Base-by-base conservation (phyloP, 2,888 invertebrate species). In the Ligdia adustata region DNA sequence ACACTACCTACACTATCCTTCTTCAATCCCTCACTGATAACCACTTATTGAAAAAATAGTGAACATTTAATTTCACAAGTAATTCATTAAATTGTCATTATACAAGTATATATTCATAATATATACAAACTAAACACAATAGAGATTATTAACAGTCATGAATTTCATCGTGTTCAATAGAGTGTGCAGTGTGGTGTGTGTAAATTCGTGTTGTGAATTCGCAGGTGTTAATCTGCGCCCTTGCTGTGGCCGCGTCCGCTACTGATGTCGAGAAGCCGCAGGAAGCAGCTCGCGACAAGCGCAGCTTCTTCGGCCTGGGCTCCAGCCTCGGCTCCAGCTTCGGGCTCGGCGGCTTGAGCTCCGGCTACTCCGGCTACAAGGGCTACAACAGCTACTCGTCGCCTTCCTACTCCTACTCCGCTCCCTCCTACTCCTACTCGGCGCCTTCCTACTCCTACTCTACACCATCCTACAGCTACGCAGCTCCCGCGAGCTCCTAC, bases 221-320 rank as follows among this genome's bases (percentile, higher is more conserved):
- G 0, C 53, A 73, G 73, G 42, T 64, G 3, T 32, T 63, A 12
- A 29, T 70, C 32, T 65, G 66, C 45, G 64, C 59, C 40, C 38
- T 68, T 38, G 57, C 62, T 35, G 69, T 65, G 22, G 39, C 62
- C n/a, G 68, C 58, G 6, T 44, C 60, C 12, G 62, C 60, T 6
- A n/a, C n/a, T n/a, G n/a, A n/a, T 26, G 42, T 2, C 20, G 27
- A 48, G 7, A 41, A 13, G 22, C 20, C 31, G n/a, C 29, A 41
- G 3, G 22, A 44, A 35, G 7, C 32, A 9, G 52, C 52, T 2
- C 78, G 77, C 2, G 62, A 60, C 20, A 80, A 79, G 64, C 75
- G 80, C 32, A 73, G 72, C 42, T 64, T 65, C 51, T 55, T 69
- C 42, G 67, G 64, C 11, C 60, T 59, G 9, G 60, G 58, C 15